Percentiles rank a stretch among this genome's conserved stretches.
Conservation (phyloP, 1,140 invertebrate genomes). For the Drosophila pallidifrons region DNA sequence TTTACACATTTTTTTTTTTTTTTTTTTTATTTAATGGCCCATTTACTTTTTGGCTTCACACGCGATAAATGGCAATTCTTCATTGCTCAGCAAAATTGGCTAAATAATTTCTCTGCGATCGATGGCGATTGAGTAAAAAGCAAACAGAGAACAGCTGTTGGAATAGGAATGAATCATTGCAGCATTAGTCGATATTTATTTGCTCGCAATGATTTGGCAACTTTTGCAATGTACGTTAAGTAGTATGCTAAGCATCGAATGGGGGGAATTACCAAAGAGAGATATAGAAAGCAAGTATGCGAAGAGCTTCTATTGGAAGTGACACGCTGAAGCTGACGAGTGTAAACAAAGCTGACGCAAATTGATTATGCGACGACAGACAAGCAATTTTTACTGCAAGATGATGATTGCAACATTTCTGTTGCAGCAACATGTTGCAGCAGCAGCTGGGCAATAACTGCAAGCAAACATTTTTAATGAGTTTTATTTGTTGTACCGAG, state of each 20-base stretch:
- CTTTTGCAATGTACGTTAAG: conserved; percentile 6
- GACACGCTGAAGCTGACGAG: conserved; percentile 26
- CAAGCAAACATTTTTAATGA: conserved; percentile 63
- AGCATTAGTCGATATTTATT: conserved; percentile 28
- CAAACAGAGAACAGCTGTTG: conserved; percentile 26
- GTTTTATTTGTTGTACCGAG: conserved; percentile 39
- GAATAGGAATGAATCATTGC: conserved; percentile 47
- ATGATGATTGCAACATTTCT: conserved; percentile 49
- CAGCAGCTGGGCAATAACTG: conserved; percentile 36
- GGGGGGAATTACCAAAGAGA: conserved; percentile 40
- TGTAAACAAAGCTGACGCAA: conserved; percentile 49
- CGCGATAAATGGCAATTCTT: neutral
- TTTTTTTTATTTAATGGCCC: conserved; percentile 1
- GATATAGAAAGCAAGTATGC: conserved; percentile 8
- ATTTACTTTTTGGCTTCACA: conserved; percentile 6
- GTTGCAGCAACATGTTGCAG: conserved; percentile 60
- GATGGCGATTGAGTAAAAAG: neutral
- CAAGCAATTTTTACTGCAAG: conserved; percentile 34
- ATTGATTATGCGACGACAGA: conserved; percentile 43
- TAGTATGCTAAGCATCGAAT: neutral
- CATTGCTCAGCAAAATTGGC: neutral
- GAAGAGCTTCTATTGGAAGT: conserved; percentile 37
- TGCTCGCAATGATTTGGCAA: conserved; percentile 48
- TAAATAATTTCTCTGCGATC: conserved; percentile 2
- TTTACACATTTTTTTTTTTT: neutral